Evolutionary conservation across 2,888 invertebrate genomes (phyloP), one percentile per base, ranked within the genome.

Genomic region (Athripsodes cinereus): DNA sequence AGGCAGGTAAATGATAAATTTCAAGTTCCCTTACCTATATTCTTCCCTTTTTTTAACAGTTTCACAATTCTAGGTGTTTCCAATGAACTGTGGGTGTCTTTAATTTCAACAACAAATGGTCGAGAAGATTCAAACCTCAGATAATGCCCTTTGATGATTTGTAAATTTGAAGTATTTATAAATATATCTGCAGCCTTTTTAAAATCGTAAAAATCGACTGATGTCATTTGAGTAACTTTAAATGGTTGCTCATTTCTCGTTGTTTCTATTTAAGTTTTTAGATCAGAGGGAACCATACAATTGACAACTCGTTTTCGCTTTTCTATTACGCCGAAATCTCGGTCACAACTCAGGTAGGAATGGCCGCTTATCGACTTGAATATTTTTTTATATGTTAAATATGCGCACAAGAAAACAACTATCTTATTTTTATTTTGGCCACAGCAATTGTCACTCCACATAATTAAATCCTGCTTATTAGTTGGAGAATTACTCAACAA

Each of bases 361-460:
- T 66, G 62, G 48, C 65, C 60, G 55, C 57, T 58, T 40, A 64
- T 62, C 49, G 52, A 49, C 31, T 62, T 60, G 61, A 55, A 62
- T 34, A 62, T 46, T 20, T 61, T 16, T 22, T 18, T n/a, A 13
- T 53, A n/a, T 22, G 26, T 22, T 22, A 53, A 46, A 26, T 53
- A 59, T 6, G 31, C 47, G 48, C 49, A 58, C 16, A 58, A 31
- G 10, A 58, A 22, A 46, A 58, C 35, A 13, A 58, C 50, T 51
- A 69, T 69, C 57, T 69, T 67, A 44, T 69, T 68, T 34, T 65
- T 59, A 35, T 67, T 64, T 54, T 62, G 62, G 13, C 46, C 47
- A 26, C 22, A n/a, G 18, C 64, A 64, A 55, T 65, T 66, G 53
- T 64, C 66, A 48, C 65, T 65, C 53, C 66, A 52, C 22, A 64